phyloP scores from a whole-genome alignment of 2,888 invertebrate genomes.

The Cheilosia grossa region DNA sequence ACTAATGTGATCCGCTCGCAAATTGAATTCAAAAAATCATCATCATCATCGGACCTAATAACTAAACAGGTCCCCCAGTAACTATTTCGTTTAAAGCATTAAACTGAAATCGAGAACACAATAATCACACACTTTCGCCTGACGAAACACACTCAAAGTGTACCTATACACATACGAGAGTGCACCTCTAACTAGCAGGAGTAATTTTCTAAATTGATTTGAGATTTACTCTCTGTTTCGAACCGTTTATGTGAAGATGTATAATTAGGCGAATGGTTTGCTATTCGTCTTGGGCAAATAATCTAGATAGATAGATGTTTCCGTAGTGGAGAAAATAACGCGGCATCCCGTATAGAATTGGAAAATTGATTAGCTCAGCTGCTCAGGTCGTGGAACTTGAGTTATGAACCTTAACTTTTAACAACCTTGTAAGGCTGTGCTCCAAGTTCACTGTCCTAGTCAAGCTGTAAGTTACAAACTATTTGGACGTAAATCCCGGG shows the following conservation, averaged over 20 bases:
- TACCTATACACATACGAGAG: too few relatives aligned
- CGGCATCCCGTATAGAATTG: not conserved
- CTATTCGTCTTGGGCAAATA: slow-evolving; percentile 14
- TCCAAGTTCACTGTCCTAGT: too few relatives aligned
- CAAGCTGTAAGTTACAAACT: too few relatives aligned
- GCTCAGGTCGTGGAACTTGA: too few relatives aligned
- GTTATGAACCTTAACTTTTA: too few relatives aligned
- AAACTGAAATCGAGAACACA: not conserved
- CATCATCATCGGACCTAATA: not conserved
- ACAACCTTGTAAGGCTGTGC: too few relatives aligned
- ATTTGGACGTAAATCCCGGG: too few relatives aligned
- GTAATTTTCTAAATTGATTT: not conserved
- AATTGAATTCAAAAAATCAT: too few relatives aligned
- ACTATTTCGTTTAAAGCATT: not conserved
- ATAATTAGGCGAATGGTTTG: not conserved
- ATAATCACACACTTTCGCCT: slow-evolving; percentile 9
- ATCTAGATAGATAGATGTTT: not conserved
- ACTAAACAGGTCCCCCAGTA: not conserved
- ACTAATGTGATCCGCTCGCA: too few relatives aligned
- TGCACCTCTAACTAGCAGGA: too few relatives aligned
- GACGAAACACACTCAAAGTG: not conserved
- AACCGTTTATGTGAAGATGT: slow-evolving; percentile 2
- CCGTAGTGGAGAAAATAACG: not conserved
- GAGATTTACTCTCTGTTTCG: slow-evolving; percentile 13
- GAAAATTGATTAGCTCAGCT: too few relatives aligned